Conservation (phyloP, 2,113 vertebrate genomes). For the Cochlearius cochlearius region DNA sequence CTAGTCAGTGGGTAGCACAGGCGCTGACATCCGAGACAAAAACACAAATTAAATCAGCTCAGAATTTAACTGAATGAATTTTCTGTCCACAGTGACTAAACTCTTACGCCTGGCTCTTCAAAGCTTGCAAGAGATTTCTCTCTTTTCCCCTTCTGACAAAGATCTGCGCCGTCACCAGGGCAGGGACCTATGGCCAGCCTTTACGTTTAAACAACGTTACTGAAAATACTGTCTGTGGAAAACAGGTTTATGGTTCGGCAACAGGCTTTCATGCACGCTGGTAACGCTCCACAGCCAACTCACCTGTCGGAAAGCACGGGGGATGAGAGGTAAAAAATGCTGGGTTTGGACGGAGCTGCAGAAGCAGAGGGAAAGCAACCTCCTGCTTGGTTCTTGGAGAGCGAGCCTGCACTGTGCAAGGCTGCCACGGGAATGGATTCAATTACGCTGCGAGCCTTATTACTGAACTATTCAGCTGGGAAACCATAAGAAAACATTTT, state of each 20-base stretch:
- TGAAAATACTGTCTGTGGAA: background rate
- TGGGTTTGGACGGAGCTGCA: background rate
- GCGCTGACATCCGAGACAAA: background rate
- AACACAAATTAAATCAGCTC: background rate
- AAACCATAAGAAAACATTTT: constrained; percentile 23
- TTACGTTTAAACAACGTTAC: background rate
- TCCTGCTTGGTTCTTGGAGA: background rate
- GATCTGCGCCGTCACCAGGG: background rate
- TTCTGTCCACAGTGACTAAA: background rate
- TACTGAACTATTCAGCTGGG: constrained; percentile 1
- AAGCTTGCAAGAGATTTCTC: background rate
- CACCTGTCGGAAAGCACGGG: background rate
- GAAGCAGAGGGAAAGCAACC: background rate
- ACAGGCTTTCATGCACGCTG: background rate
- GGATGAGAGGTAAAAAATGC: background rate
- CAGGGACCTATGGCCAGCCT: background rate
- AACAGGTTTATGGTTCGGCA: background rate
- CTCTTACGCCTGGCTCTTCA: background rate
- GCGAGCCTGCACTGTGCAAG: background rate
- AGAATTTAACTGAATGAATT: background rate
- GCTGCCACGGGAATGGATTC: background rate
- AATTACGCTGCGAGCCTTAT: background rate
- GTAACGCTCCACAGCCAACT: background rate
- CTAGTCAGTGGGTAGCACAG: background rate
- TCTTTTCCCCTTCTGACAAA: background rate